A percentile compares a stretch with the other conserved stretches of the same genome.
phyloP scores from a whole-genome alignment of 2,888 invertebrate genomes.

The Andricus curvator region DNA sequence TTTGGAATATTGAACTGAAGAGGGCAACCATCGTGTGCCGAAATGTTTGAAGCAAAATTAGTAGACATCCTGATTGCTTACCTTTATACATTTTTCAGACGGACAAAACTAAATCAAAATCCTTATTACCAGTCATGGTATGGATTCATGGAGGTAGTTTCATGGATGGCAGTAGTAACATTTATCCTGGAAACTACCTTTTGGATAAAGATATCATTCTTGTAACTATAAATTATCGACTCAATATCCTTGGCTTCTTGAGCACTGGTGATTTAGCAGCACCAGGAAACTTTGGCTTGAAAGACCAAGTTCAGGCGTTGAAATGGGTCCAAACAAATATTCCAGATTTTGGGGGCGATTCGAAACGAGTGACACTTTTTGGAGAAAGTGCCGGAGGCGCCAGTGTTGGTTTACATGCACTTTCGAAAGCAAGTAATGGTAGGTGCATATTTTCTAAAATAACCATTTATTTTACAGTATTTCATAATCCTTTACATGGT shows the following conservation, averaged over 20 bases:
- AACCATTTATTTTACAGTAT: too few relatives aligned
- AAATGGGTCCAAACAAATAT: slow-evolving; percentile 41
- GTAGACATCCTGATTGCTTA: too few relatives aligned
- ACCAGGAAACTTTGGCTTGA: slow-evolving; percentile 60
- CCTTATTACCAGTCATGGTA: slow-evolving; percentile 50
- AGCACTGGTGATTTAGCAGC: slow-evolving; percentile 56
- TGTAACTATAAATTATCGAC: slow-evolving; percentile 58
- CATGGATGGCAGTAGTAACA: slow-evolving; percentile 12
- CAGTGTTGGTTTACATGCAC: slow-evolving; percentile 54
- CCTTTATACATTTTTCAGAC: not conserved
- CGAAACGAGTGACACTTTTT: slow-evolving; percentile 54
- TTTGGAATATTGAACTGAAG: too few relatives aligned
- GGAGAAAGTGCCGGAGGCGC: slow-evolving; percentile 58
- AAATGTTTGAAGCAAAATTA: too few relatives aligned
- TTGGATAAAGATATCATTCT: slow-evolving; percentile 57
- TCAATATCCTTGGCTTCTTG: slow-evolving; percentile 57
- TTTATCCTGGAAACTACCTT: slow-evolving; percentile 60
- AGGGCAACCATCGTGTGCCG: too few relatives aligned
- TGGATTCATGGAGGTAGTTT: slow-evolving; percentile 61
- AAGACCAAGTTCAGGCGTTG: slow-evolving; percentile 59
- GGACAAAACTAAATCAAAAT: not conserved
- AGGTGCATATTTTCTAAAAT: not conserved
- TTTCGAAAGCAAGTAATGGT: slow-evolving; percentile 64
- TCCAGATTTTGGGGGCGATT: slow-evolving; percentile 56
- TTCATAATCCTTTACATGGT: not conserved